A percentile compares a stretch with the other conserved stretches of the same genome.
Evolutionary conservation across 2,888 invertebrate genomes (phyloP).

Genomic region (Pseudoips prasinana): DNA sequence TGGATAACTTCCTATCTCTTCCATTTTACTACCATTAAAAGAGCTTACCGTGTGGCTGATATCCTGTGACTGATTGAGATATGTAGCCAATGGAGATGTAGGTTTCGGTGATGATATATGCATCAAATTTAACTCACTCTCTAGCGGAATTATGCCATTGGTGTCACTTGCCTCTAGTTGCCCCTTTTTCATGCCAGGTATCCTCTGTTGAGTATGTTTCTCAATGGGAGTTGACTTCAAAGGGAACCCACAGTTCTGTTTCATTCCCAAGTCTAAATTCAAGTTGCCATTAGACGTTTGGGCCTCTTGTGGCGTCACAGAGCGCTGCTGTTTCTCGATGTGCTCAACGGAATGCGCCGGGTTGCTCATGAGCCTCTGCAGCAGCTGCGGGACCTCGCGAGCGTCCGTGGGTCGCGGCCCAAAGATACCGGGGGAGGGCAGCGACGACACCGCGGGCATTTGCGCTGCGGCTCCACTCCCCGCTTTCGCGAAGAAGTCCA

Average conservation of each 20-base stretch:
- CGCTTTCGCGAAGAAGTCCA: slow-evolving; percentile 93
- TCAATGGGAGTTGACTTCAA: slow-evolving; percentile 70
- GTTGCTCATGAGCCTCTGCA: slow-evolving; percentile 91
- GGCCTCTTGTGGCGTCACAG: slow-evolving; percentile 86
- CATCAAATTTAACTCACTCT: slow-evolving; percentile 79
- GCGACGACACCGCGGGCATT: slow-evolving; percentile 76
- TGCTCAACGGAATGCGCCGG: slow-evolving; percentile 93
- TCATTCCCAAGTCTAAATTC: slow-evolving; percentile 51
- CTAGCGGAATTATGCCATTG: slow-evolving; percentile 69
- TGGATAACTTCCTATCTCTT: slow-evolving; percentile 56
- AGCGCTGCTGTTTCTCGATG: slow-evolving; percentile 92
- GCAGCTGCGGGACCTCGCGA: slow-evolving; percentile 83
- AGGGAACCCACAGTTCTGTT: slow-evolving; percentile 61
- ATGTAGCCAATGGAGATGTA: slow-evolving; percentile 80
- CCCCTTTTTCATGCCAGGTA: slow-evolving; percentile 58
- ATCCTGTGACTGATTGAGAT: slow-evolving; percentile 76
- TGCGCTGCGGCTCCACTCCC: slow-evolving; percentile 79
- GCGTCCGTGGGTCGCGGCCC: slow-evolving; percentile 73
- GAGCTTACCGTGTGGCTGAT: slow-evolving; percentile 57
- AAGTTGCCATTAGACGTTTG: slow-evolving; percentile 62
- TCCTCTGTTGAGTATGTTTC: slow-evolving; percentile 63
- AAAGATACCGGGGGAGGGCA: slow-evolving; percentile 74
- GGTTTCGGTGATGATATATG: slow-evolving; percentile 79
- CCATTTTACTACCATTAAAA: slow-evolving; percentile 59
- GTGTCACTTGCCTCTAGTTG: slow-evolving; percentile 53